These are phyloP conservation scores for Octodonta nipae DNA, from an alignment of 2,888 invertebrate species.

Conservation along the genomic window DNA sequence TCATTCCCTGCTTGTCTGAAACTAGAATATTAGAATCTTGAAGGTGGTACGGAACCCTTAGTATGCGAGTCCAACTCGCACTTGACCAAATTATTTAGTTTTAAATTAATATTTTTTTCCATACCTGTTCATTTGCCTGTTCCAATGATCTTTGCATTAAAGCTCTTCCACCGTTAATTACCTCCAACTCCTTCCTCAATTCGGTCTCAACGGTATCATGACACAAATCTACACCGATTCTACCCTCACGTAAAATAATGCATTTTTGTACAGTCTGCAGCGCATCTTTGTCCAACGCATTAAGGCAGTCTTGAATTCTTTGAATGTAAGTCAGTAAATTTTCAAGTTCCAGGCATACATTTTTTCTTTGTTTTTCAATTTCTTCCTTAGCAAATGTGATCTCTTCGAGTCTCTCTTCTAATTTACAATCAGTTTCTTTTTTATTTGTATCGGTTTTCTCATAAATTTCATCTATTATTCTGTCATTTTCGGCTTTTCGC, in stretches of 20 bases:
- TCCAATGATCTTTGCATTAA: conserved; percentile 58
- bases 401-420: conserved; percentile 70
- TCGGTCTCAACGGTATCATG: conserved; percentile 71
- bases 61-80: too few species aligned
- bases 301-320: conserved; percentile 62
- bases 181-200: conserved; percentile 62
- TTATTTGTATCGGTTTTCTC: conserved; percentile 61
- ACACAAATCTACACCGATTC: conserved; percentile 61
- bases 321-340: conserved; percentile 59
- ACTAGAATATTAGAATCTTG: too few species aligned
- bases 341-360: conserved; percentile 65
- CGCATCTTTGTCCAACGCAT: conserved; percentile 52
- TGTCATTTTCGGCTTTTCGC: conserved; percentile 48
- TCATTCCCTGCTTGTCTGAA: too few species aligned
- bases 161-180: conserved; percentile 51
- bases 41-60: too few species aligned
- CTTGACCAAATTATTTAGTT: too few species aligned
- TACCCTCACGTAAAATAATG: conserved; percentile 60
- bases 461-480: conserved; percentile 54
- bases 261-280: conserved; percentile 61
- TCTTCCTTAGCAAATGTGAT: conserved; percentile 70
- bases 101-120: too few species aligned
- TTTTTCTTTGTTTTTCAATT: conserved; percentile 60
- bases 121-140: conserved; percentile 63
- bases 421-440: conserved; percentile 59